These are phyloP conservation scores for Manis javanica DNA, from an alignment of 2,797 vertebrate species.

Conservation along the genomic window DNA sequence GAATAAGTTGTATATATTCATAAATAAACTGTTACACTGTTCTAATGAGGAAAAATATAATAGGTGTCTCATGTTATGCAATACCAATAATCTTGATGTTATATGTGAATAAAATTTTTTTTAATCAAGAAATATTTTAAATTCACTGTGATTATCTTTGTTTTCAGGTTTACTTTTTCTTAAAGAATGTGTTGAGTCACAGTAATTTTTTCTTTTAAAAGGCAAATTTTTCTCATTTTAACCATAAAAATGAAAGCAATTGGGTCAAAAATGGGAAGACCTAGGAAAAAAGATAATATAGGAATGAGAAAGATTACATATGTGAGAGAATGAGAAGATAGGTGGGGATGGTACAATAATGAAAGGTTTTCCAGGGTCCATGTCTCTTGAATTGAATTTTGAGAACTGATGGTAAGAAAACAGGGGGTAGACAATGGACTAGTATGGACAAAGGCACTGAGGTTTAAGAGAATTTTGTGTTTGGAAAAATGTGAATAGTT, in stretches of 20 bases:
- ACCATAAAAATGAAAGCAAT: not conserved
- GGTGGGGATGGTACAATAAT: not conserved
- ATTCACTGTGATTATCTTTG: not conserved
- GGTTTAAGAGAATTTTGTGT: not conserved
- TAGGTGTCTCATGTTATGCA: not conserved
- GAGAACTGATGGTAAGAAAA: not conserved
- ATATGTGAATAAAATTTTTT: not conserved
- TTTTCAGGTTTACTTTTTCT: slow-evolving; percentile 17
- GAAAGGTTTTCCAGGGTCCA: not conserved
- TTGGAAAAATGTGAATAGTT: not conserved
- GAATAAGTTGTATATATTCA: not conserved
- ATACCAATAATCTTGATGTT: not conserved
- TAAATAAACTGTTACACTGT: not conserved
- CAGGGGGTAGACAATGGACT: not conserved
- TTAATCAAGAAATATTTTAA: slow-evolving; percentile 39
- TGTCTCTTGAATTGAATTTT: not conserved
- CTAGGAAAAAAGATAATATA: not conserved
- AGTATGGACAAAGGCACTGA: not conserved
- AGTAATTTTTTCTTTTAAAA: slow-evolving; percentile 25
- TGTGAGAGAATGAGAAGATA: not conserved
- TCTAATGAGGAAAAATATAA: not conserved
- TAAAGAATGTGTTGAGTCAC: not conserved
- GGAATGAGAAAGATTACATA: not conserved
- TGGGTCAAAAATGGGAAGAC: not conserved
- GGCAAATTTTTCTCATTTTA: not conserved